These are phyloP conservation scores for Propithecus coquereli DNA, from an alignment of 2,113 vertebrate genomes.

Conservation along the genomic window DNA sequence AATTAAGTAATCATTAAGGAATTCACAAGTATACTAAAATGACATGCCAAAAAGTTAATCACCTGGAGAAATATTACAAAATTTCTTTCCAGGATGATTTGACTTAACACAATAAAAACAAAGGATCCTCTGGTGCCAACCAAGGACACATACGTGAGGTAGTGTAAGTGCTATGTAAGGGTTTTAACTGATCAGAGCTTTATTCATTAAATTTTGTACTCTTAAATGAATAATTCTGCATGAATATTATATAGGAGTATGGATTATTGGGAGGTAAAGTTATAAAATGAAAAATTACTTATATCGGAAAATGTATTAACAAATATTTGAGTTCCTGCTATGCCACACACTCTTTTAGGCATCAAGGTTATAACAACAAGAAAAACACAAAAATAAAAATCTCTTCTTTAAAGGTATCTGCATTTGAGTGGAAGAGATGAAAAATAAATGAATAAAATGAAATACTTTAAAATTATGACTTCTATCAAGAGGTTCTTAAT, in stretches of 20 bases:
- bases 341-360: background rate
- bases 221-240: background rate
- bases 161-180: background rate
- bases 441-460: background rate
- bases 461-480: background rate
- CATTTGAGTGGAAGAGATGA: background rate
- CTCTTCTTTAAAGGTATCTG: background rate
- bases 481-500: background rate
- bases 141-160: background rate
- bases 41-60: background rate
- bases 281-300: background rate
- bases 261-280: background rate
- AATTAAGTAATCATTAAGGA: background rate
- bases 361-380: background rate
- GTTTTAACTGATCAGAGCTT: background rate
- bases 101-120: background rate
- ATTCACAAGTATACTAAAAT: background rate
- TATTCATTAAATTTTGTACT: background rate
- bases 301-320: background rate
- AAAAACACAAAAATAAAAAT: background rate
- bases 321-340: background rate
- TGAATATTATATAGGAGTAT: background rate
- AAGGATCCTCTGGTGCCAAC: background rate
- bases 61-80: background rate
- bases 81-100: background rate